Evolutionary conservation across 2,113 vertebrate genomes (phyloP).

Genomic region (Crotophaga sulcirostris): DNA sequence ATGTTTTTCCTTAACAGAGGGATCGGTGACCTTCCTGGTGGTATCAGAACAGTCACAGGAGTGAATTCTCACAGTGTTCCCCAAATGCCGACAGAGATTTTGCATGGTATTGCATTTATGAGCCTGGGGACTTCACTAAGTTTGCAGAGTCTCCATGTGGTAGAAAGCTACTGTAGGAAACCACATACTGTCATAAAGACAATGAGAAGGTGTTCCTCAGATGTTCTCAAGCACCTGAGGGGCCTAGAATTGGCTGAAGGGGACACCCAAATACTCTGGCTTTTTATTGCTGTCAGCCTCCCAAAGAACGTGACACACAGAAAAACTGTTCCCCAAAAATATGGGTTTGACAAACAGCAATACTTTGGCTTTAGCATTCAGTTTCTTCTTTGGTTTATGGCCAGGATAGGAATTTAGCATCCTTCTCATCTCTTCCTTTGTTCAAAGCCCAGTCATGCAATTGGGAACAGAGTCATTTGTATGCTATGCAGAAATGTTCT

Average conservation of each 20-base stretch:
- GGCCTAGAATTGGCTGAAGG: background rate
- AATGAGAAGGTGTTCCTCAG: background rate
- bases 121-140: background rate
- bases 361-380: background rate
- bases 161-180: background rate
- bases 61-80: background rate
- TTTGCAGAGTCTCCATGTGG: background rate
- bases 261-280: background rate
- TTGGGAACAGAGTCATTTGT: background rate
- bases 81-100: background rate
- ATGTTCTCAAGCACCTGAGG: background rate
- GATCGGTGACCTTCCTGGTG: background rate
- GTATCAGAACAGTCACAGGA: background rate
- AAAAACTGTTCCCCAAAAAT: background rate
- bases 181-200: background rate
- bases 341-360: background rate
- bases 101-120: background rate
- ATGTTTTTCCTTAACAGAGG: background rate
- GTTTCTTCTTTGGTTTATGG: background rate
- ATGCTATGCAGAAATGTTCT: fast-evolving
- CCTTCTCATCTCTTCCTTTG: background rate
- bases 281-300: fast-evolving
- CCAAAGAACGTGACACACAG: background rate
- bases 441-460: background rate
- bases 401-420: background rate